Evolutionary conservation across 2,113 vertebrate genomes (phyloP).

Genomic region (Erpornis zantholeuca): DNA sequence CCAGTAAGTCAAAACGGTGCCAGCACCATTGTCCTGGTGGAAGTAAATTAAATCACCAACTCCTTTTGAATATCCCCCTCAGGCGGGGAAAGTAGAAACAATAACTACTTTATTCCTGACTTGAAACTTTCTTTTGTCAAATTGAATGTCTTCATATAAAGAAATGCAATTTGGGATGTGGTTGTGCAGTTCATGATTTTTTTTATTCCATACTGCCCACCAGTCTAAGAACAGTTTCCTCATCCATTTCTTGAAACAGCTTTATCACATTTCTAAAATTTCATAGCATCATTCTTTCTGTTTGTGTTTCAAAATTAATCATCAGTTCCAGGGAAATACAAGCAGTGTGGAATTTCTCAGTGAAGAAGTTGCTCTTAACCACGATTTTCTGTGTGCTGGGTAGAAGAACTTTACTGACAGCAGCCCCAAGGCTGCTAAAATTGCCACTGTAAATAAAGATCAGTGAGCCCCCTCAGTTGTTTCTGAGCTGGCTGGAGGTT

Average conservation of each 20-base stretch:
- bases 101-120: slow-evolving; percentile 37
- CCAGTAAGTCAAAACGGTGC: background rate
- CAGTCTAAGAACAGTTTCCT: background rate
- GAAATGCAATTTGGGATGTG: background rate
- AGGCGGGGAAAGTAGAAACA: background rate
- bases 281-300: background rate
- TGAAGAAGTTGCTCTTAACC: background rate
- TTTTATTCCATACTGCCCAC: background rate
- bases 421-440: background rate
- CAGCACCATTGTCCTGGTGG: slow-evolving; percentile 49
- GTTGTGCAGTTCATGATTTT: background rate
- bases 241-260: background rate
- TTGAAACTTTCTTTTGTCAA: slow-evolving; percentile 42
- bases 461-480: accelerated
- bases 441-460: background rate
- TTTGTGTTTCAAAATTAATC: background rate
- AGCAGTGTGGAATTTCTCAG: background rate
- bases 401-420: background rate
- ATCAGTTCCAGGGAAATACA: background rate
- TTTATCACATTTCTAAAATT: background rate
- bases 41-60: slow-evolving; percentile 46
- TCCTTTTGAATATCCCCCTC: slow-evolving; percentile 32
- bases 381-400: background rate
- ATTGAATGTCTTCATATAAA: background rate
- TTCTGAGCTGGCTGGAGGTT: background rate